These are phyloP conservation scores for Zygothrica quintamaculata DNA, from an alignment of 2,888 invertebrate species.

Conservation along the genomic window DNA sequence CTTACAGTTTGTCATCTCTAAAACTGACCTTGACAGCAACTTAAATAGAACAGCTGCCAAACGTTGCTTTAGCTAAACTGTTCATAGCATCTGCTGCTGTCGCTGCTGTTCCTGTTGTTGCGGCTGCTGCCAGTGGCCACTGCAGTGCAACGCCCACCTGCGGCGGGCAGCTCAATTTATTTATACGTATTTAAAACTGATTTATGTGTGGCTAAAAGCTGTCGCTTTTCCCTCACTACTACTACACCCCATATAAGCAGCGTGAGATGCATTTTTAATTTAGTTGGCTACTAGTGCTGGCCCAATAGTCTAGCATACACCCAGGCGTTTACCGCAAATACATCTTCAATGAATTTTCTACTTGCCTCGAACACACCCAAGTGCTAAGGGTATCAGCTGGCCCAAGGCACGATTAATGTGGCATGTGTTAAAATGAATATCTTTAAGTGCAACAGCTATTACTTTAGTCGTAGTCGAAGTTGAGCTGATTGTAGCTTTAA, in stretches of 20 bases:
- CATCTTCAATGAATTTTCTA: slow-evolving; percentile 72
- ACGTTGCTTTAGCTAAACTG: slow-evolving; percentile 1
- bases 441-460: slow-evolving; percentile 34
- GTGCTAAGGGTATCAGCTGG: slow-evolving; percentile 49
- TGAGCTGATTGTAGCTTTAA: slow-evolving; percentile 28
- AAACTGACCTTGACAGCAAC: slow-evolving; percentile 7
- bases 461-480: slow-evolving; percentile 8
- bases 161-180: slow-evolving; percentile 65
- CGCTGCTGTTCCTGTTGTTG: slow-evolving; percentile 4
- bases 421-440: slow-evolving; percentile 52
- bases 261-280: slow-evolving; percentile 74
- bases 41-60: slow-evolving; percentile 6
- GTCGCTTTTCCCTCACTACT: slow-evolving; percentile 34
- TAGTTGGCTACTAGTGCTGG: slow-evolving; percentile 34
- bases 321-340: slow-evolving; percentile 63
- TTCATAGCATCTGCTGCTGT: slow-evolving; percentile 7
- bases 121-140: slow-evolving; percentile 9
- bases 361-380: slow-evolving; percentile 37
- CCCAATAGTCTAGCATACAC: slow-evolving; percentile 26
- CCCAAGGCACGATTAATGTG: slow-evolving; percentile 65
- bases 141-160: slow-evolving; percentile 46
- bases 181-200: slow-evolving; percentile 77
- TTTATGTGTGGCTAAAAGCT: slow-evolving; percentile 63
- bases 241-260: slow-evolving; percentile 21
- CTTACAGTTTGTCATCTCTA: not conserved